Conservation (phyloP, 2,113 vertebrate species). For the Columba livia region DNA sequence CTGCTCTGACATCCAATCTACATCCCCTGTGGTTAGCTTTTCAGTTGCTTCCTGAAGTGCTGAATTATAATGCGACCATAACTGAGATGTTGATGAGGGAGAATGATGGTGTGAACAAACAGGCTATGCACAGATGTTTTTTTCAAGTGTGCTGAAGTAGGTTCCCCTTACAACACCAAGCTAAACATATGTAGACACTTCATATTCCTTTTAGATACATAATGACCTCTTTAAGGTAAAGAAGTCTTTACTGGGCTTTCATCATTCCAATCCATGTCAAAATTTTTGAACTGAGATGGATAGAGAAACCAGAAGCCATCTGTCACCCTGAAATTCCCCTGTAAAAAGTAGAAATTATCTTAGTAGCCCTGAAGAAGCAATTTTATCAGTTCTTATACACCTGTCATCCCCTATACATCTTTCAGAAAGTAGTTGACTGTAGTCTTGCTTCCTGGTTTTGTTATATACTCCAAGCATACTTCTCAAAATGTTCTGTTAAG, state of each 20-base stretch:
- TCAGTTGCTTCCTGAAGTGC: background rate
- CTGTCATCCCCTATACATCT: rapidly evolving
- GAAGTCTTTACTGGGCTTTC: background rate
- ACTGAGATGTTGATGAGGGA: background rate
- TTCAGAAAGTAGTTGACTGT: background rate
- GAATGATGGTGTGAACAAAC: background rate
- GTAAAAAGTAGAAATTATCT: background rate
- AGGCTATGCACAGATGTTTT: background rate
- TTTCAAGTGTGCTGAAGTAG: background rate
- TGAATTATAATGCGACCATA: background rate
- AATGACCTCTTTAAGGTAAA: background rate
- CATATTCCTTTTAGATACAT: background rate
- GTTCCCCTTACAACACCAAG: background rate
- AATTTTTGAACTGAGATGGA: background rate
- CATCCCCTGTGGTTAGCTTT: background rate
- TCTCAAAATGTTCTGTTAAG: background rate
- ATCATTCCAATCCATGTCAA: background rate
- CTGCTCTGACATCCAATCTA: background rate
- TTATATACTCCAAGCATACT: background rate
- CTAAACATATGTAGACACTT: background rate
- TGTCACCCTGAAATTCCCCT: background rate
- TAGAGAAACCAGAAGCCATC: background rate
- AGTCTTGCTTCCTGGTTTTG: background rate
- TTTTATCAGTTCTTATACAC: background rate
- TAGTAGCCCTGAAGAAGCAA: background rate